Evolutionary conservation across 2,797 vertebrate genomes (phyloP), one percentile per base, ranked within the genome.

Genomic region (Thripadectes ignobilis): DNA sequence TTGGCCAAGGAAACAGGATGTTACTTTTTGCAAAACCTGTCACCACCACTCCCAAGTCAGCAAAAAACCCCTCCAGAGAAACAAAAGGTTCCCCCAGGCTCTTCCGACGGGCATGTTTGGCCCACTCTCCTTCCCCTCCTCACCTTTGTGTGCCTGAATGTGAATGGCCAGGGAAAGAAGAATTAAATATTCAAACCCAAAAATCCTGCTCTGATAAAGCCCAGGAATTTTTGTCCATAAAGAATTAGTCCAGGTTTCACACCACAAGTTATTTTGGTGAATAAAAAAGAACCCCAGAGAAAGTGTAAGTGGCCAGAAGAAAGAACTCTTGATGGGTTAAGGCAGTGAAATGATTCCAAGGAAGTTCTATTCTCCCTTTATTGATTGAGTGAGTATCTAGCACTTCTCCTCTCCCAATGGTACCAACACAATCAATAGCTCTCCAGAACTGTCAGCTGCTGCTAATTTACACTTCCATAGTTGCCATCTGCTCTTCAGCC

Each of bases 381-480:
- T 4, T 66, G 92, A 93, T 38, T 62, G 78, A 85, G 26, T 58
- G 78, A 83, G 26, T 66, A 93, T 46, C 92, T 43, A 85, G 76
- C 87, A 71, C 61, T 75, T 48, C 14, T 8, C 16, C 39, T 26
- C 76, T 52, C 68, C 58, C 54, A 93, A 57, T 7, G 68, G 74
- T 41, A 78, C 24, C 85, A 84, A 79, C 90, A 81, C 88, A 81
- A 89, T 54, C 76, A 67, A 21, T 57, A 71, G 73, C 86, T 92
- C 62, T 89, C 84, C 93, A 89, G 92, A 77, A 16, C 29, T 32
- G 72, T 91, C 96, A 95, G 93, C 96, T 95, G 94, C 95, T 87
- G 34, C 72, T 94, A 62, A 96, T 94, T 97, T 94, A 92, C 95
- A 81, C 72, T 91, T 85, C 92, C 91, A 67, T 32, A 27, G 23